Evolutionary conservation across 2,888 invertebrate species (phyloP), one percentile per base, ranked within the genome.

Genomic region (Oscheius sp.): DNA sequence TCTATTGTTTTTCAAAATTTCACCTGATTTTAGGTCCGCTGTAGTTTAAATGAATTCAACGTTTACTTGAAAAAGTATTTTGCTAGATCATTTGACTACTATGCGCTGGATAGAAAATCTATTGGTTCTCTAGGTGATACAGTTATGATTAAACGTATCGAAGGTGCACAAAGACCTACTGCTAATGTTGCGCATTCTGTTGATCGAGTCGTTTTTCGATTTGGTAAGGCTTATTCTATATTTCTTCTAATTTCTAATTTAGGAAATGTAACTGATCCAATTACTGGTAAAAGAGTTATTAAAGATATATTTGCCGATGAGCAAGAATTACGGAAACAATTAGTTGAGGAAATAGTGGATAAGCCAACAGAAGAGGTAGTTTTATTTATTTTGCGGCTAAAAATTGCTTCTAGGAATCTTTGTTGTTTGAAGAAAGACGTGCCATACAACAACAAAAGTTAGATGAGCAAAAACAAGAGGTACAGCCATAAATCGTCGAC

Each of bases 1-100:
- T 41, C n/a, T n/a, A n/a, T n/a, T n/a, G n/a, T n/a, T n/a, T 41
- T 21, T 69, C 58, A n/a, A 52, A 41, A 12, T 45, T 53, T 27
- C 2, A 29, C 7, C 1, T 18, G 18, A 35, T 74, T 77, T 12
- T 73, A 86, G 81, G 83, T 87, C 3, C 79, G 86, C 49, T 84
- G 86, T 68, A 79, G 76, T 41, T 73, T 82, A 74, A 87, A 86
- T 73, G 84, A 85, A 72, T 87, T 85, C 79, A 85, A 84, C 75
- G 77, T 73, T 63, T 85, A 85, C 76, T 73, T 87, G 53, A 86
- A 87, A 64, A 85, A 79, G 73, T 87, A 85, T 68, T 87, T 84
- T 74, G 82, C 82, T 41, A 46, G 81, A 18, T 81, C 84, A 9
- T 82, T 78, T 63, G 86, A 87, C 72, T 84, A 83, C 59, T 87